phyloP scores from a whole-genome alignment of 2,888 invertebrate species.

The Caenorhabditis sp. region DNA sequence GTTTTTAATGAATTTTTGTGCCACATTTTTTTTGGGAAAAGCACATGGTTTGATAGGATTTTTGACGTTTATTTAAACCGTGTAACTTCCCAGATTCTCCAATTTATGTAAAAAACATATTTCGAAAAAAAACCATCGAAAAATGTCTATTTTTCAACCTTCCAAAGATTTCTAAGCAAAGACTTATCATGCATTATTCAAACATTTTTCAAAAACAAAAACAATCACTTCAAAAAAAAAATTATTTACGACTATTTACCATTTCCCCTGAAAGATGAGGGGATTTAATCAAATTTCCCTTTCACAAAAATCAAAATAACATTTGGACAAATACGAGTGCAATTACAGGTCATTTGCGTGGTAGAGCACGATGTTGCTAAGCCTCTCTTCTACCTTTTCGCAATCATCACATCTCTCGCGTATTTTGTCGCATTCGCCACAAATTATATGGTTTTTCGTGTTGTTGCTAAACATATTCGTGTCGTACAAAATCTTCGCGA shows the following conservation, averaged over 20 bases:
- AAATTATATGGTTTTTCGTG: conserved; percentile 58
- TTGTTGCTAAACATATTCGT: conserved; percentile 58
- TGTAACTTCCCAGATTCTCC: too few relatives aligned
- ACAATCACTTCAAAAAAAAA: background rate
- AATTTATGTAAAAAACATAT: too few relatives aligned
- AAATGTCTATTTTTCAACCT: too few relatives aligned
- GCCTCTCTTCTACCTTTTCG: conserved; percentile 54
- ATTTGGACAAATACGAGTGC: background rate
- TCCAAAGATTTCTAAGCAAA: too few relatives aligned
- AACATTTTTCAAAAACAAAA: conserved; percentile 8
- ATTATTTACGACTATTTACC: background rate
- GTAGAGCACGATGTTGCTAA: conserved; percentile 54
- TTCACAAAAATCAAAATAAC: background rate
- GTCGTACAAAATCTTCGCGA: conserved; percentile 60
- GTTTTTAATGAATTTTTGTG: too few relatives aligned
- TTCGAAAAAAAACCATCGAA: too few relatives aligned
- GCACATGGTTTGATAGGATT: too few relatives aligned
- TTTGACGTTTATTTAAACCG: too few relatives aligned
- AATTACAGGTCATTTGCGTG: conserved; percentile 44
- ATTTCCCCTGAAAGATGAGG: background rate
- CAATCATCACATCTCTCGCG: conserved; percentile 52
- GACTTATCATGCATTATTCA: too few relatives aligned
- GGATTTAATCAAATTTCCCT: background rate
- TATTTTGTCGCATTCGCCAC: conserved; percentile 59
- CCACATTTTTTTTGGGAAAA: too few relatives aligned